A percentile compares a stretch with the other conserved stretches of the same genome.
These are phyloP conservation scores for Heteractis magnifica DNA, from an alignment of 92 coral and sea anemone genomes.

Conservation along the genomic window DNA sequence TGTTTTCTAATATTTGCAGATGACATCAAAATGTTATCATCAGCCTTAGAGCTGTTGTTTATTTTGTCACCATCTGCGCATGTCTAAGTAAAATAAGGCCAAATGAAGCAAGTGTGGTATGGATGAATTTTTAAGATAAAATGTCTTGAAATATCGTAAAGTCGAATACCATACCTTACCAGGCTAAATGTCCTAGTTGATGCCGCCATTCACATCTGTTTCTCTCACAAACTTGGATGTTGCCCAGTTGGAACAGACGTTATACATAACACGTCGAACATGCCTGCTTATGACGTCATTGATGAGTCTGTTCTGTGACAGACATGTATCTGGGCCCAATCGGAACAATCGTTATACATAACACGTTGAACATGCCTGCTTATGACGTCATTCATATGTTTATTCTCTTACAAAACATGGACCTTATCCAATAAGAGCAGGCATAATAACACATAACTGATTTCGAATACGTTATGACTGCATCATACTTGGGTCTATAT, in stretches of 20 bases:
- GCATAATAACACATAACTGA: too few species aligned
- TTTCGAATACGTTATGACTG: too few species aligned
- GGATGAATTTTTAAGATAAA: too few species aligned
- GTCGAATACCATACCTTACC: not conserved
- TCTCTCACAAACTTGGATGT: not conserved
- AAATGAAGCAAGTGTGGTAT: too few species aligned
- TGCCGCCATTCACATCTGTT: not conserved
- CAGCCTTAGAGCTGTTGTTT: not conserved
- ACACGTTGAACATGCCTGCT: not conserved
- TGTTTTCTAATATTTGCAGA: not conserved
- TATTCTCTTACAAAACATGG: not conserved
- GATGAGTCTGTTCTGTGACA: not conserved
- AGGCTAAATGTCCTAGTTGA: not conserved
- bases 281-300: not conserved
- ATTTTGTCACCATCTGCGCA: not conserved
- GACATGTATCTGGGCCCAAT: not conserved
- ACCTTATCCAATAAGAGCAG: not conserved
- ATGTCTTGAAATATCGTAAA: too few species aligned
- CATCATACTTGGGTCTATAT: too few species aligned
- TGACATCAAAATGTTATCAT: not conserved
- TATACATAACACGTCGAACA: not conserved
- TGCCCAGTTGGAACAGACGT: not conserved
- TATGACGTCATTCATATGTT: not conserved
- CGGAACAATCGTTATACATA: not conserved
- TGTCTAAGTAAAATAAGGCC: too few species aligned